Percentiles rank a stretch among this genome's conserved stretches.
Evolutionary conservation across 53 echinoderm and acorn worm genomes (phyloP).

Genomic region (Pentamera pediparva): DNA sequence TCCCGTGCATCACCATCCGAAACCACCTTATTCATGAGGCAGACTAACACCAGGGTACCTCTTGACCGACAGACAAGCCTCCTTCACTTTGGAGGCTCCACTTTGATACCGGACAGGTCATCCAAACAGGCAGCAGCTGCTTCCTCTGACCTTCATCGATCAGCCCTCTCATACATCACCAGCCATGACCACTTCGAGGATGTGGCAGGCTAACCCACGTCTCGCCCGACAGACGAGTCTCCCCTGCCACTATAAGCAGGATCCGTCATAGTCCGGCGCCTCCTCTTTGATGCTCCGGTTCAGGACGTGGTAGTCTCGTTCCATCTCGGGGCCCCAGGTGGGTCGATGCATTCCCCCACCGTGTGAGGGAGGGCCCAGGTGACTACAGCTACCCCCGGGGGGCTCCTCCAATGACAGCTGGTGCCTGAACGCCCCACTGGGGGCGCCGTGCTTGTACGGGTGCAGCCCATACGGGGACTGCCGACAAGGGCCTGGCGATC

Average conservation of each 20-base stretch:
- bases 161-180: too few species aligned
- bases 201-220: too few species aligned
- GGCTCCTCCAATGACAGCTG: slow-evolving; percentile 6
- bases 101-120: too few species aligned
- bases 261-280: slow-evolving; percentile 20
- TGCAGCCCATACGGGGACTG: neutral
- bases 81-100: too few species aligned
- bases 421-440: slow-evolving; percentile 19
- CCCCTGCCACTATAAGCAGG: slow-evolving; percentile 26
- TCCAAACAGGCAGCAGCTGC: too few species aligned
- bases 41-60: too few species aligned
- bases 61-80: too few species aligned
- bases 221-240: too few species aligned
- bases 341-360: neutral
- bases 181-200: too few species aligned
- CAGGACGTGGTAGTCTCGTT: slow-evolving; percentile 5
- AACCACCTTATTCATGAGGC: too few species aligned
- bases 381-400: slow-evolving; percentile 1
- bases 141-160: too few species aligned
- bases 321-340: slow-evolving; percentile 21
- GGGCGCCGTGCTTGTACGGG: slow-evolving; percentile 19
- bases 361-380: neutral
- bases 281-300: slow-evolving; percentile 15
- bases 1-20: too few species aligned
- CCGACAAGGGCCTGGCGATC: slow-evolving; percentile 8